Conservation (phyloP, 2,888 invertebrate genomes). For the Campopleginae sp. region DNA sequence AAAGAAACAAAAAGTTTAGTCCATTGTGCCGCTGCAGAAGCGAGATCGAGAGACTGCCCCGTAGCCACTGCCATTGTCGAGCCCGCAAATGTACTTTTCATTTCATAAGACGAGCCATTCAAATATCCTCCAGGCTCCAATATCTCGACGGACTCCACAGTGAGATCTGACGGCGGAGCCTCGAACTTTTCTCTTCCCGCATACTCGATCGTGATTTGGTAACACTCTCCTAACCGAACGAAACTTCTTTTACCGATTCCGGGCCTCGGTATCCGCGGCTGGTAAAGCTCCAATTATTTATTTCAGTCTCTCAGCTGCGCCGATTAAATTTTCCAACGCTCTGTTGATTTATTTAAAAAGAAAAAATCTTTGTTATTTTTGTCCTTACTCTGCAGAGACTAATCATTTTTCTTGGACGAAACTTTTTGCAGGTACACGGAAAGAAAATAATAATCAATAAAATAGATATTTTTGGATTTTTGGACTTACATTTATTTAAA, state of each 20-base stretch:
- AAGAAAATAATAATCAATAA: neutral
- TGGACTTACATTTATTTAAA: slow-evolving; percentile 84
- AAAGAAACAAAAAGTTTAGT: slow-evolving; percentile 44
- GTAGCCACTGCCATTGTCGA: slow-evolving; percentile 56
- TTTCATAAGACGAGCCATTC: slow-evolving; percentile 56
- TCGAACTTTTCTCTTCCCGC: neutral
- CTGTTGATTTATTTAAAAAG: no score
- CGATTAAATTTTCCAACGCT: neutral
- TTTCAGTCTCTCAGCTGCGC: neutral
- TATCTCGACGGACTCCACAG: neutral
- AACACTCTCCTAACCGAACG: neutral
- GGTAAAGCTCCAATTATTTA: neutral
- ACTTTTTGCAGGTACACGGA: no score
- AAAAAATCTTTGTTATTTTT: no score
- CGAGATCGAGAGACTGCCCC: slow-evolving; percentile 51
- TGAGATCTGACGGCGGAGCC: slow-evolving; percentile 17
- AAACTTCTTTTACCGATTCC: neutral
- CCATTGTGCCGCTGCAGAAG: slow-evolving; percentile 59
- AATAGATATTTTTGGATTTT: slow-evolving; percentile 77
- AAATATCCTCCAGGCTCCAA: neutral
- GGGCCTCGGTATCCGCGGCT: neutral
- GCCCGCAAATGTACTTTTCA: slow-evolving; percentile 52
- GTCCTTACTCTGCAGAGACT: no score
- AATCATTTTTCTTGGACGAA: no score
- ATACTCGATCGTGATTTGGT: neutral